Evolutionary conservation across 1,140 invertebrate species (phyloP).

Genomic region (Ditylenchus dipsaci): DNA sequence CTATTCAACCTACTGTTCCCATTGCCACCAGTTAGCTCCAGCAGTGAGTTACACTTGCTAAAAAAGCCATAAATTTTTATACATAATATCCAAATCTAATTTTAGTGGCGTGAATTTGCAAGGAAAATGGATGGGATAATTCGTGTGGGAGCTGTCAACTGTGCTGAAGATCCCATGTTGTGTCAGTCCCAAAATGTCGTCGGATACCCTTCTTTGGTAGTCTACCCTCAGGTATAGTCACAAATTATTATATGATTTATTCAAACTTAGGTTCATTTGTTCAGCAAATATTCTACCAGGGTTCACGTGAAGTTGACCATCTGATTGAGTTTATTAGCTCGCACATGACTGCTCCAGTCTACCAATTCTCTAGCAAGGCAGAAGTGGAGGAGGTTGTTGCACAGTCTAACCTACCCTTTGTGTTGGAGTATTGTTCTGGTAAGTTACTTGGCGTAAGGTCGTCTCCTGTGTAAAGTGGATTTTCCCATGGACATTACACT

Average conservation of each 20-base stretch:
- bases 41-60: constrained; percentile 57
- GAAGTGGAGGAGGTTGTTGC: constrained; percentile 7
- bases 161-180: constrained; percentile 71
- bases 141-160: constrained; percentile 74
- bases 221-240: constrained; percentile 61
- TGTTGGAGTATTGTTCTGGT: constrained; percentile 1
- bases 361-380: constrained; percentile 8
- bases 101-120: constrained; percentile 72
- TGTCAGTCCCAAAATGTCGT: constrained; percentile 68
- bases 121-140: constrained; percentile 70
- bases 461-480: no score
- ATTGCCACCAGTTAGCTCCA: constrained; percentile 74
- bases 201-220: constrained; percentile 69
- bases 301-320: constrained; percentile 41
- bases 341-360: constrained; percentile 12
- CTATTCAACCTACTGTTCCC: constrained; percentile 77
- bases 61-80: neutral
- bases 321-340: constrained; percentile 46
- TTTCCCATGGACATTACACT: no score
- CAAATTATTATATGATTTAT: neutral
- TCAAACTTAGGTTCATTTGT: constrained; percentile 1
- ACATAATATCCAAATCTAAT: constrained; percentile 50
- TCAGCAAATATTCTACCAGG: constrained; percentile 48
- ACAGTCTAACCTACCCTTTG: neutral
- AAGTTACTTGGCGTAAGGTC: no score